phyloP scores from a whole-genome alignment of 2,888 invertebrate species.

The Norana najaformis region DNA sequence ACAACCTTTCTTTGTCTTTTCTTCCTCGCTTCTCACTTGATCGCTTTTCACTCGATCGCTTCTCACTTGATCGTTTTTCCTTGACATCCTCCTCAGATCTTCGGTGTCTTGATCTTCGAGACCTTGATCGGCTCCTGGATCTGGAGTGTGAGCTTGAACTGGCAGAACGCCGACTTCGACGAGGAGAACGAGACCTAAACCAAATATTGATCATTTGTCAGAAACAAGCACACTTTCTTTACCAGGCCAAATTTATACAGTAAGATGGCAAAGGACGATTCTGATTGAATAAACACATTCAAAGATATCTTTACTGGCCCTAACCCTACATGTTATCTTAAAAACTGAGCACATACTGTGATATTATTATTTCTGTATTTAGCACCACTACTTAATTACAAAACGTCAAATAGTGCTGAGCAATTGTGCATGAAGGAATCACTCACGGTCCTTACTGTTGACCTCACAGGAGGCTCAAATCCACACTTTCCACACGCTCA shows the following conservation, averaged over 20 bases:
- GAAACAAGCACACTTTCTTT: neutral
- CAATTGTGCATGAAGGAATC: neutral
- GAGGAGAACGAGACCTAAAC: constrained; percentile 28
- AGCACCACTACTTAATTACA: neutral
- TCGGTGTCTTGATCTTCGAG: constrained; percentile 8
- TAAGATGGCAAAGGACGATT: neutral
- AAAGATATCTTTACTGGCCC: neutral
- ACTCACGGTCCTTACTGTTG: neutral
- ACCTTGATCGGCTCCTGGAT: constrained; percentile 29
- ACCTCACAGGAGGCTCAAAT: neutral
- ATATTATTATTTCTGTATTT: neutral
- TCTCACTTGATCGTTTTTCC: constrained; percentile 15
- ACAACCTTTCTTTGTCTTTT: constrained; percentile 4
- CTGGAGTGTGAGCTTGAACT: constrained; percentile 27
- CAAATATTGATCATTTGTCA: neutral
- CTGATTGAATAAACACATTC: too few relatives aligned
- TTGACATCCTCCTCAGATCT: constrained; percentile 13
- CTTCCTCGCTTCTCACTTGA: constrained; percentile 13
- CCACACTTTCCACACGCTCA: neutral
- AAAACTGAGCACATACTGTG: neutral
- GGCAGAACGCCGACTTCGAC: too few relatives aligned
- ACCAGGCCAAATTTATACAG: neutral
- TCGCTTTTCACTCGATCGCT: neutral
- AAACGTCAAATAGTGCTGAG: neutral
- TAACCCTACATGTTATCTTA: neutral